Evolutionary conservation across 2,888 invertebrate genomes (phyloP), one percentile per base, ranked within the genome.

Genomic region (Bombylius major): DNA sequence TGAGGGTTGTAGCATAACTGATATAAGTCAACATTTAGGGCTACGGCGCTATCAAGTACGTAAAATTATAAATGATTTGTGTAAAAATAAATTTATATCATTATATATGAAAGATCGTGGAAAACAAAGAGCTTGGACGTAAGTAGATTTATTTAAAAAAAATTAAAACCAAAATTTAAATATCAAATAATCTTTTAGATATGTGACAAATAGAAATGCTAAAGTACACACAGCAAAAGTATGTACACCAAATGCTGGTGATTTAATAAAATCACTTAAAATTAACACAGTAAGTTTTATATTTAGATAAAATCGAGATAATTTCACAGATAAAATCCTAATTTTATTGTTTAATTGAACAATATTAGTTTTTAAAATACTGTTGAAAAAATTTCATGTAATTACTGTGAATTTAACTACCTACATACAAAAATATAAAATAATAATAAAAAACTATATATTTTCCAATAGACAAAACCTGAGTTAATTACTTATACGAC

Each of bases 91-190:
- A 3, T 63, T 76, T n/a, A 70, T 80, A 6, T 75, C 76, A 12
- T 72, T 73, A 2, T 77, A 78, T 59, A 74, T 78, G 67, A 75
- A 77, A 49, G 80, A 81, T 62, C 67, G 75, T 47, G 82, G 82
- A 9, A 72, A 80, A 46, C 80, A 82, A 62, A 71, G 81, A 48
- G 71, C 77, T 1, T 70, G 73, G 11, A 76, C 74, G 65, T 79
- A 69, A 65, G 71, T 75, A 2, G 4, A 36, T 23, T 23, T 23
- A 4, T 36, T 36, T 36, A 67, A 61, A 58, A 59, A 42, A 39
- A 36, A 39, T 14, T 13, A 11, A n/a, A 50, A 33, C 34, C 5
- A 11, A 23, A 23, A 33, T 31, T 23, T 13, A 42, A 36, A 46
- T n/a, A 53, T 49, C 42, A 4, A 14, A 4, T 47, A 23, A 45